Evolutionary conservation across 2,888 invertebrate species (phyloP).

Genomic region (Catotricha subobsoleta): DNA sequence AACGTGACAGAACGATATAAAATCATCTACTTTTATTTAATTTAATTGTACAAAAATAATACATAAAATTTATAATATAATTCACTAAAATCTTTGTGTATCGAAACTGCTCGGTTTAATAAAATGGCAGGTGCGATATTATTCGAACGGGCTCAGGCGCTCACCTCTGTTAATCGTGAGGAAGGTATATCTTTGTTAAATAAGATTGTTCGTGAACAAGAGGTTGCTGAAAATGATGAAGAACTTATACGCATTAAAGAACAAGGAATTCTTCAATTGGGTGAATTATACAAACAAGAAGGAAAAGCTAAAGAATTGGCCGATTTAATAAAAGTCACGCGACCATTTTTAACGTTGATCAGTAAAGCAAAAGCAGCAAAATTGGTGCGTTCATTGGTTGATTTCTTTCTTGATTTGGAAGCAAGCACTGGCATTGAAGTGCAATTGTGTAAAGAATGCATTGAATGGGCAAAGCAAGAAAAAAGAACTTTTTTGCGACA

Average conservation of each 20-base stretch:
- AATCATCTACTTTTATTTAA: neutral
- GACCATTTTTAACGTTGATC: constrained; percentile 86
- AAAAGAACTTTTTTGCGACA: constrained; percentile 92
- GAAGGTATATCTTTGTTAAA: constrained; percentile 55
- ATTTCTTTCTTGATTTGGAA: constrained; percentile 93
- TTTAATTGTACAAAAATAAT: neutral
- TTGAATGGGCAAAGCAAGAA: constrained; percentile 98
- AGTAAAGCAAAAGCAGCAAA: constrained; percentile 99
- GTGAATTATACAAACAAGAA: constrained; percentile 79
- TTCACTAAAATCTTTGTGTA: neutral
- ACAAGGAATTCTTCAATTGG: constrained; percentile 82
- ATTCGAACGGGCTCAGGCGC: constrained; percentile 67
- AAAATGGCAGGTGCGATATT: constrained; percentile 77
- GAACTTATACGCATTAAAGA: constrained; percentile 84
- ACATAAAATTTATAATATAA: neutral
- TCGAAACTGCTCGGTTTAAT: neutral
- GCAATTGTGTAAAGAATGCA: constrained; percentile 89
- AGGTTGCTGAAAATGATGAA: constrained; percentile 65
- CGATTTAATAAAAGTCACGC: constrained; percentile 82
- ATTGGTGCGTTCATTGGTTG: constrained; percentile 87
- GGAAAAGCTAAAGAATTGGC: constrained; percentile 85
- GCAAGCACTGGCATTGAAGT: constrained; percentile 91
- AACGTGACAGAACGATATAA: neutral
- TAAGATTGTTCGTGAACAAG: constrained; percentile 61
- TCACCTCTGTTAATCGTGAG: constrained; percentile 54